A percentile compares a stretch with the other conserved stretches of the same genome.
Evolutionary conservation across 2,888 invertebrate genomes (phyloP).

Genomic region (Ceramica pisi): DNA sequence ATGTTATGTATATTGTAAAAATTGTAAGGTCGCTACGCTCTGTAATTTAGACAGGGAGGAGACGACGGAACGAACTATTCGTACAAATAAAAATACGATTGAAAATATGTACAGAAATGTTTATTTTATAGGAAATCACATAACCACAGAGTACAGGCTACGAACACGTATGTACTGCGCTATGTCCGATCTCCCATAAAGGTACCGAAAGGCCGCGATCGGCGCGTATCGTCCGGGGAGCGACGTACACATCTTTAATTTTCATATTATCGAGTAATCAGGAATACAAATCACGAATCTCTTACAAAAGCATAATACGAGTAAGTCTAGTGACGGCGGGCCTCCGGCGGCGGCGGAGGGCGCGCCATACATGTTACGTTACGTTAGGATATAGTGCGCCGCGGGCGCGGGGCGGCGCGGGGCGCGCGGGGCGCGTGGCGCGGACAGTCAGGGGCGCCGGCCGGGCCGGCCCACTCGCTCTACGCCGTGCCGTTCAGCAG

Average conservation of each 20-base stretch:
- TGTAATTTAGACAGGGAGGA: slow-evolving; percentile 57
- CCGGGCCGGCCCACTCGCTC: slow-evolving; percentile 50
- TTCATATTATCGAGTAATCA: slow-evolving; percentile 88
- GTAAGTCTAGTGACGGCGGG: slow-evolving; percentile 78
- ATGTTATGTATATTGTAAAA: slow-evolving; percentile 60
- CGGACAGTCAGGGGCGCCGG: slow-evolving; percentile 26
- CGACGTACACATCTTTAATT: slow-evolving; percentile 87
- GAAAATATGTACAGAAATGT: slow-evolving; percentile 90
- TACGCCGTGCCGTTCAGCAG: slow-evolving; percentile 93
- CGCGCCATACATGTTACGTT: slow-evolving; percentile 69
- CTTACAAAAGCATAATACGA: slow-evolving; percentile 90
- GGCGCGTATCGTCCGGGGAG: slow-evolving; percentile 85
- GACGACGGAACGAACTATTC: slow-evolving; percentile 67
- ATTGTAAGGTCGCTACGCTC: slow-evolving; percentile 55
- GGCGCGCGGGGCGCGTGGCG: slow-evolving; percentile 38
- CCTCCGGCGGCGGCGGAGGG: slow-evolving; percentile 58
- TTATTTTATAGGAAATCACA: slow-evolving; percentile 88
- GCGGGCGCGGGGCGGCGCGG: slow-evolving; percentile 38
- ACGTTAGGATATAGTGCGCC: slow-evolving; percentile 71
- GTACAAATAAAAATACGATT: slow-evolving; percentile 87
- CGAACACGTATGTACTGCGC: slow-evolving; percentile 80
- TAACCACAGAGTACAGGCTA: slow-evolving; percentile 82
- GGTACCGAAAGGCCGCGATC: slow-evolving; percentile 80
- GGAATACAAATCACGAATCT: slow-evolving; percentile 91
- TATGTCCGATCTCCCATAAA: slow-evolving; percentile 82